Conservation (phyloP, 2,113 vertebrate species). For the Reinhardtius hippoglossoides region DNA sequence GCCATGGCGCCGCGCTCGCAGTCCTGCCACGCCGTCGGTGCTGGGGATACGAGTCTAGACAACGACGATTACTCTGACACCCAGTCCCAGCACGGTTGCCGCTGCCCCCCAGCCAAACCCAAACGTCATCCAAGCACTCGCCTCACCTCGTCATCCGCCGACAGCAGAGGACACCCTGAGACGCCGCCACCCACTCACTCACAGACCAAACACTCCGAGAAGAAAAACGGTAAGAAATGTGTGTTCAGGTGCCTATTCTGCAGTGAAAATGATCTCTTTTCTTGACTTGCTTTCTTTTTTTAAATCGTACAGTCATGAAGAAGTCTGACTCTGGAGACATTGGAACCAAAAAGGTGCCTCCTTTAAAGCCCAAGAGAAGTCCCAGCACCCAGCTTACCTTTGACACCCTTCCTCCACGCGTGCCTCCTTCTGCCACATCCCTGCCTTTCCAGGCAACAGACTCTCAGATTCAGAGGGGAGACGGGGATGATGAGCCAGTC, state of each 20-base stretch:
- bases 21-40: conserved; percentile 92
- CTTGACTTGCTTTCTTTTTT: conserved; percentile 36
- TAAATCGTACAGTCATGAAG: conserved; percentile 79
- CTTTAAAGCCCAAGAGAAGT: conserved; percentile 90
- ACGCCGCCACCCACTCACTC: conserved; percentile 67
- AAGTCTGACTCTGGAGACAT: conserved; percentile 87
- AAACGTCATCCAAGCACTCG: conserved; percentile 92
- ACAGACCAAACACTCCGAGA: conserved; percentile 80
- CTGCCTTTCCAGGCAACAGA: conserved; percentile 76
- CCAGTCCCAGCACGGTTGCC: conserved; percentile 77
- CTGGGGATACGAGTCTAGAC: conserved; percentile 84
- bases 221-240: conserved; percentile 78
- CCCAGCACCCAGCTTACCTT: conserved; percentile 92
- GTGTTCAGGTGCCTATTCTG: not conserved
- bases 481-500: conserved; percentile 88
- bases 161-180: conserved; percentile 71
- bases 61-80: conserved; percentile 84
- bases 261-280: not conserved
- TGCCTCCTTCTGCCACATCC: conserved; percentile 75
- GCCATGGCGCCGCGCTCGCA: conserved; percentile 93
- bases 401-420: conserved; percentile 74
- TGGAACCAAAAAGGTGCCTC: conserved; percentile 86
- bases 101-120: conserved; percentile 89
- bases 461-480: conserved; percentile 69
- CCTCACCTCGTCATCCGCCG: conserved; percentile 84